These are phyloP conservation scores for Merodon equestris DNA, from an alignment of 2,888 invertebrate genomes.

Conservation along the genomic window DNA sequence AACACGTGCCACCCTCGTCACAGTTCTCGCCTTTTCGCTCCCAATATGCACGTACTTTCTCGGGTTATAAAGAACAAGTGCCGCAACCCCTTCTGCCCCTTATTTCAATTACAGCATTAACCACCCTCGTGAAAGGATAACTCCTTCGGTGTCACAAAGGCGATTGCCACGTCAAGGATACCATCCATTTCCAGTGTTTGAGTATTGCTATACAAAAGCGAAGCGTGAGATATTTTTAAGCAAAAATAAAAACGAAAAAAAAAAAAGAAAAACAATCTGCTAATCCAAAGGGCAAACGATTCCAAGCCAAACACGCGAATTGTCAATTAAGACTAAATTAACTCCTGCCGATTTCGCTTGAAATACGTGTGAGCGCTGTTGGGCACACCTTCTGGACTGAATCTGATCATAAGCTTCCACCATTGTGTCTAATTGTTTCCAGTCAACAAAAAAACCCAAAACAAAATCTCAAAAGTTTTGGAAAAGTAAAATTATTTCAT, in stretches of 20 bases:
- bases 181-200: constrained; percentile 26
- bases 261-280: constrained; percentile 23
- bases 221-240: constrained; percentile 54
- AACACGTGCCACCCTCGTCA: constrained; percentile 71
- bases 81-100: constrained; percentile 61
- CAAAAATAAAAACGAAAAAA: not conserved
- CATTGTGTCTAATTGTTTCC: constrained; percentile 41
- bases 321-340: constrained; percentile 66
- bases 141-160: constrained; percentile 65
- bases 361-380: too few species aligned
- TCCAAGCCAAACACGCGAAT: constrained; percentile 60
- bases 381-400: constrained; percentile 53
- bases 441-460: constrained; percentile 19
- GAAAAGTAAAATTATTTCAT: constrained; percentile 61
- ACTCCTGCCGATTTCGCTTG: constrained; percentile 29
- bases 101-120: constrained; percentile 64
- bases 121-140: constrained; percentile 62
- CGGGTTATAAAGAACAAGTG: constrained; percentile 65
- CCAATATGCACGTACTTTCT: constrained; percentile 44
- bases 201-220: constrained; percentile 19
- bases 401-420: constrained; percentile 27
- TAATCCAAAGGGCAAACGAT: constrained; percentile 52
- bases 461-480: constrained; percentile 55
- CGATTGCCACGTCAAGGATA: constrained; percentile 62
- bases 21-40: constrained; percentile 64